phyloP scores from a whole-genome alignment of 2,888 invertebrate genomes.

The Temnothorax unifasciatus region DNA sequence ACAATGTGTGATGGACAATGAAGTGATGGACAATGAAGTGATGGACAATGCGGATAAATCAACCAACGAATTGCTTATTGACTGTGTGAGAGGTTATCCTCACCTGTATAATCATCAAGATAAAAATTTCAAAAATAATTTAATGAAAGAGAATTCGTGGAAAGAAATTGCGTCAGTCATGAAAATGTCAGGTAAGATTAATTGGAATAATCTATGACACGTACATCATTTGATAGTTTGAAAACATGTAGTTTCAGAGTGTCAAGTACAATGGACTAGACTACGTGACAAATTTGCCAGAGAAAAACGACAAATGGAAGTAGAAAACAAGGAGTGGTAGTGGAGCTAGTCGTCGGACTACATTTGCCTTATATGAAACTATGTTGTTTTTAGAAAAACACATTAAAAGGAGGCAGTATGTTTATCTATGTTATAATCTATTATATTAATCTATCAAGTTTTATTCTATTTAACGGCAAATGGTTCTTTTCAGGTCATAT shows the following conservation, averaged over 20 bases:
- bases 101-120: not conserved
- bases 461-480: too few relatives aligned
- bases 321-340: conserved; percentile 1
- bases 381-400: not conserved
- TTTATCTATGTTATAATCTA: not conserved
- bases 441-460: too few relatives aligned
- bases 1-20: not conserved
- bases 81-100: conserved; percentile 4
- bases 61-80: not conserved
- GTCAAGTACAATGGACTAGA: not conserved
- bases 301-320: not conserved
- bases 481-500: too few relatives aligned
- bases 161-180: not conserved
- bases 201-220: not conserved
- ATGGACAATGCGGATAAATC: not conserved
- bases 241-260: too few relatives aligned
- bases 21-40: not conserved
- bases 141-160: not conserved
- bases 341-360: not conserved
- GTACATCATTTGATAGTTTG: not conserved
- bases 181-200: conserved; percentile 4
- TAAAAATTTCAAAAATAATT: not conserved
- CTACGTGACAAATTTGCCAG: not conserved
- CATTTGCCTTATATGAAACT: not conserved
- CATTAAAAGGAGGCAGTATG: not conserved